Evolutionary conservation across 2,797 vertebrate species (phyloP).

Genomic region (Eulemur albifrons): DNA sequence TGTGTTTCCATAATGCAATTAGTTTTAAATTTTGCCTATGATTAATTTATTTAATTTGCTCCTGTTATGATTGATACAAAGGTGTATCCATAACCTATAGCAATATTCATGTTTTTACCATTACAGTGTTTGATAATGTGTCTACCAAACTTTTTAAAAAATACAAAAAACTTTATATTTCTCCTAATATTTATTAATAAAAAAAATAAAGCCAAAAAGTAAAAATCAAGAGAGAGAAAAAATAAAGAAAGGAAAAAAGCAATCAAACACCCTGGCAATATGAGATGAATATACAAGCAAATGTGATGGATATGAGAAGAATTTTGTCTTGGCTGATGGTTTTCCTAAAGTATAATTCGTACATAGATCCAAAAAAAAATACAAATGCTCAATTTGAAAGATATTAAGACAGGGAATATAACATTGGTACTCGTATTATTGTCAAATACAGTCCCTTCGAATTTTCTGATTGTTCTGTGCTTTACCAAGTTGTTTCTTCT

Average conservation of each 20-base stretch:
- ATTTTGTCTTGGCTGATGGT: background rate
- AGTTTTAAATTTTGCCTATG: background rate
- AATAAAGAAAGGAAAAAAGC: background rate
- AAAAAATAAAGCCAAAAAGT: background rate
- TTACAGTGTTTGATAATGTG: background rate
- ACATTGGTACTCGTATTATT: background rate
- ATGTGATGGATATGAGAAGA: background rate
- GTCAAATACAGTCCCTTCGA: background rate
- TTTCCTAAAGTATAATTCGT: background rate
- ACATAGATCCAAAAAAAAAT: background rate
- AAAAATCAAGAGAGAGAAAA: background rate
- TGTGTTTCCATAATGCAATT: background rate
- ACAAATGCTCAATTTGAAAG: background rate
- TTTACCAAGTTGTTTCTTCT: background rate
- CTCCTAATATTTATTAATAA: background rate
- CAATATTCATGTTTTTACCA: background rate
- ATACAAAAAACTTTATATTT: background rate
- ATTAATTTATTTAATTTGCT: background rate
- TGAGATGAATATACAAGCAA: background rate
- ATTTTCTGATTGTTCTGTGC: background rate
- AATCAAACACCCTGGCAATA: background rate
- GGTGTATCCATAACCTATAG: background rate
- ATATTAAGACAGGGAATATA: background rate
- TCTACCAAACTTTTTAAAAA: background rate
- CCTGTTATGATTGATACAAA: background rate